Conservation (phyloP, 2,113 vertebrate genomes). For the Geococcyx californianus region DNA sequence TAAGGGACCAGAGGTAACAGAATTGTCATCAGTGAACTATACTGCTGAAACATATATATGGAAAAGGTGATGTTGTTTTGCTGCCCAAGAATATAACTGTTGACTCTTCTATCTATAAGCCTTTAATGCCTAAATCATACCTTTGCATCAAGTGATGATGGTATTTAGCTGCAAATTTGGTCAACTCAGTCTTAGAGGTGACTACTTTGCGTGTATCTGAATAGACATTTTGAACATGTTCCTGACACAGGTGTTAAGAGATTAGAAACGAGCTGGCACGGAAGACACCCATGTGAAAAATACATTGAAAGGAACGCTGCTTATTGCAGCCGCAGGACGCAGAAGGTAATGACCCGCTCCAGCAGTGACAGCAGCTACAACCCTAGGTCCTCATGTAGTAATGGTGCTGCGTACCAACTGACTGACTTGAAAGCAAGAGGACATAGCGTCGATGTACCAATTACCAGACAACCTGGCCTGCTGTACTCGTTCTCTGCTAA, state of each 20-base stretch:
- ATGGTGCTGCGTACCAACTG: constrained; percentile 34
- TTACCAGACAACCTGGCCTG: constrained; percentile 42
- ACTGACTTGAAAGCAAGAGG: constrained; percentile 52
- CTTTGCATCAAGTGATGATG: rapidly evolving
- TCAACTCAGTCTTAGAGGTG: not conserved
- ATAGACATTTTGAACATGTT: not conserved
- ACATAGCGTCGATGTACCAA: constrained; percentile 74
- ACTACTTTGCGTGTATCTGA: not conserved
- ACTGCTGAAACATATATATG: not conserved
- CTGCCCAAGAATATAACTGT: not conserved
- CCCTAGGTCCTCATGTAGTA: constrained; percentile 43
- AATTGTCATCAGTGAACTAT: not conserved
- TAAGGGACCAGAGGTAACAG: not conserved
- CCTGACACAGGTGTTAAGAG: constrained; percentile 73
- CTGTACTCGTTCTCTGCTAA: not conserved
- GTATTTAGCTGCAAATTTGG: not conserved
- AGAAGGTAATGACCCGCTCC: constrained; percentile 87
- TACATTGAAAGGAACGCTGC: constrained; percentile 70
- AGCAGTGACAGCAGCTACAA: constrained; percentile 87
- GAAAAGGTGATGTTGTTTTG: not conserved
- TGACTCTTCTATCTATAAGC: not conserved
- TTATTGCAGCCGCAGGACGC: constrained; percentile 57
- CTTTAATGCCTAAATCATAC: not conserved
- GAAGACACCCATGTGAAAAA: constrained; percentile 77
- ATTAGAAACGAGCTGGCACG: constrained; percentile 78